phyloP scores from a whole-genome alignment of 2,113 vertebrate genomes.

The Lophotis ruficrista region DNA sequence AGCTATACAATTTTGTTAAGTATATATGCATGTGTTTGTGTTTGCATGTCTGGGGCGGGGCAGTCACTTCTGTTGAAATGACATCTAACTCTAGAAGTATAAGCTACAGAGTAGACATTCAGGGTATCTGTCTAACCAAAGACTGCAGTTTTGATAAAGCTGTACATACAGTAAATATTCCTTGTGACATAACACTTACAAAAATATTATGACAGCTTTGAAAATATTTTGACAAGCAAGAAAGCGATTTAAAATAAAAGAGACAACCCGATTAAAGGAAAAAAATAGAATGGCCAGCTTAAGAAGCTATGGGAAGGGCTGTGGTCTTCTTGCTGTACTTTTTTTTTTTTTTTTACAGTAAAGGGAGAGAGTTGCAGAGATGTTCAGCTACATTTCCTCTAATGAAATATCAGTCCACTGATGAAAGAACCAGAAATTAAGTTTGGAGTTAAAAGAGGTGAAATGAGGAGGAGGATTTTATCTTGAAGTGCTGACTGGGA shows the following conservation, averaged over 20 bases:
- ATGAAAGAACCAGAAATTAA: background rate
- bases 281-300: background rate
- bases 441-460: background rate
- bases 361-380: background rate
- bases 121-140: background rate
- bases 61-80: background rate
- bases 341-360: background rate
- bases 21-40: background rate
- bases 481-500: background rate
- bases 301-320: background rate
- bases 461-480: background rate
- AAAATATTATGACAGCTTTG: conserved; percentile 43
- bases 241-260: background rate
- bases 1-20: background rate
- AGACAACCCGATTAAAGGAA: background rate
- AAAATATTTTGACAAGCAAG: conserved; percentile 27
- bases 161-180: background rate
- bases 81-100: background rate
- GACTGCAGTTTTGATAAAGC: background rate
- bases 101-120: background rate
- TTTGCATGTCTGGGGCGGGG: fast-evolving
- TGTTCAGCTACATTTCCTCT: background rate
- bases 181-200: background rate
- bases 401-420: background rate
- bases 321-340: background rate